phyloP scores from a whole-genome alignment of 2,888 invertebrate genomes.

The Cosmorhoe ocellata region DNA sequence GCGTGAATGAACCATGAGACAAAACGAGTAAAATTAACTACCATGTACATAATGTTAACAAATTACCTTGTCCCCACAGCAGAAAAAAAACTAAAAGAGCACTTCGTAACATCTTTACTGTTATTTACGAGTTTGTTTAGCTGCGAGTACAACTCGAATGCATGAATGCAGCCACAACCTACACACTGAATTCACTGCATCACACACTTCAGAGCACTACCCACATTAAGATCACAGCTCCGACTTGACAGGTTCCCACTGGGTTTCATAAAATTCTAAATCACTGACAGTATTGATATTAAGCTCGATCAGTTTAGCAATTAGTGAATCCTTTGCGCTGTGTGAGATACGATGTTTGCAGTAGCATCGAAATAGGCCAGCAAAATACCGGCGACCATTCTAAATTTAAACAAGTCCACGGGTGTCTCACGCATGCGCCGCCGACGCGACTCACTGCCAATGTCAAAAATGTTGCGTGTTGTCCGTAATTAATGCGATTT shows the following conservation, averaged over 20 bases:
- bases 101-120: slow-evolving; percentile 48
- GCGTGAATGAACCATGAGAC: too few relatives aligned
- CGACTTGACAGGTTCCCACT: slow-evolving; percentile 16
- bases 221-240: slow-evolving; percentile 37
- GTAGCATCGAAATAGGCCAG: slow-evolving; percentile 67
- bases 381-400: slow-evolving; percentile 63
- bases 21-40: not conserved
- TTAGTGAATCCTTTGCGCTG: slow-evolving; percentile 41
- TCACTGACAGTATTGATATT: slow-evolving; percentile 39
- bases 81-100: slow-evolving; percentile 51
- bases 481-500: slow-evolving; percentile 19
- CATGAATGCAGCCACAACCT: slow-evolving; percentile 30
- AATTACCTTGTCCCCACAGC: slow-evolving; percentile 59
- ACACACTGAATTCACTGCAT: slow-evolving; percentile 17
- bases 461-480: slow-evolving; percentile 49
- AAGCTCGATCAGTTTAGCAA: slow-evolving; percentile 41
- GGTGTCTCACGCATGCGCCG: slow-evolving; percentile 70
- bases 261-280: slow-evolving; percentile 29
- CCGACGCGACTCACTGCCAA: slow-evolving; percentile 45
- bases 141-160: slow-evolving; percentile 32
- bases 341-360: slow-evolving; percentile 59
- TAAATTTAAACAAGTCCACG: slow-evolving; percentile 71
- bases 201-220: slow-evolving; percentile 11
- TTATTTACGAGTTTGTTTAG: slow-evolving; percentile 19
- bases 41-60: not conserved